phyloP scores from a whole-genome alignment of 1,140 invertebrate genomes.

The Ericerus pela region DNA sequence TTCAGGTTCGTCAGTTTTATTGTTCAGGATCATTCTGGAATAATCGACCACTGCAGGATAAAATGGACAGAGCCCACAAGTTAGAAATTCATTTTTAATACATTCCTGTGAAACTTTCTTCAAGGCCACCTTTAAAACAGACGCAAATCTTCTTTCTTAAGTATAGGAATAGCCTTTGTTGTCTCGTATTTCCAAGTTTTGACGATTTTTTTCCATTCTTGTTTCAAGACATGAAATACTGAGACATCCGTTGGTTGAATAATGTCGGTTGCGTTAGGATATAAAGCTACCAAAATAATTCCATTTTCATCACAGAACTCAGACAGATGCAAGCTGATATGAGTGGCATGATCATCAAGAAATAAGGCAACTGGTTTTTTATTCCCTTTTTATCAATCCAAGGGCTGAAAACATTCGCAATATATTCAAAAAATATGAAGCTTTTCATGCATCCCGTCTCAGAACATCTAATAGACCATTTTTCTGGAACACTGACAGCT shows the following conservation, averaged over 20 bases:
- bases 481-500: too few species aligned
- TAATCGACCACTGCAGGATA: conserved; percentile 28
- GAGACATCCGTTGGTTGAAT: conserved; percentile 32
- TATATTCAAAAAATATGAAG: too few species aligned
- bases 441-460: too few species aligned
- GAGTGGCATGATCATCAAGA: conserved; percentile 31
- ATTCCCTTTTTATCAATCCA: too few species aligned
- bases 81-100: conserved; percentile 28
- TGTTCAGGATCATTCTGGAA: too few species aligned
- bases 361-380: conserved; percentile 29
- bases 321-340: conserved; percentile 29
- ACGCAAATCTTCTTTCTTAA: conserved; percentile 18
- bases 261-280: conserved; percentile 33
- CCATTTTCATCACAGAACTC: conserved; percentile 30
- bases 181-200: conserved; percentile 18
- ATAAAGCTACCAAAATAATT: conserved; percentile 31
- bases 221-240: conserved; percentile 29
- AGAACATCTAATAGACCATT: too few species aligned
- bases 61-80: conserved; percentile 29
- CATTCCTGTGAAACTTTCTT: conserved; percentile 20
- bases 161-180: conserved; percentile 17
- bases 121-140: conserved; percentile 12
- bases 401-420: too few species aligned
- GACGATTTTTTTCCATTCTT: conserved; percentile 27
- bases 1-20: too few species aligned